Percentiles rank a stretch among this genome's conserved stretches.
Evolutionary conservation across 2,113 vertebrate species (phyloP).

Genomic region (Pachypanchax playfairii): DNA sequence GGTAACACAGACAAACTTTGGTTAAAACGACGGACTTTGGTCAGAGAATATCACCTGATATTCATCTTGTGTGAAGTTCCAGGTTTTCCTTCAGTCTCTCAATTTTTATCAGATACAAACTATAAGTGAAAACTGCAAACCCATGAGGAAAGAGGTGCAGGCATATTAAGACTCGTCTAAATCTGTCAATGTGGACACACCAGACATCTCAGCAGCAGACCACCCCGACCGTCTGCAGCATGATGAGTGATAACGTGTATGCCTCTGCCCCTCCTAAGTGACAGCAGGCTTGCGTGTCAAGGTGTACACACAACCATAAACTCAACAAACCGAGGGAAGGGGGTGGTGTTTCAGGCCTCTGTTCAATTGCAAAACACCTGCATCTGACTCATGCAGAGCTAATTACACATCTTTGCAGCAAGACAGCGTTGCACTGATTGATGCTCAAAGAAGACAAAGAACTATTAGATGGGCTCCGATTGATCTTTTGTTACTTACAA

Average conservation of each 20-base stretch:
- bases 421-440: slow-evolving; percentile 24
- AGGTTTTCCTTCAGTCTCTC: slow-evolving; percentile 19
- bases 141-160: slow-evolving; percentile 11
- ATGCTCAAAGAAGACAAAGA: slow-evolving; percentile 18
- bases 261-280: slow-evolving; percentile 46
- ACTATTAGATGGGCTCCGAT: slow-evolving; percentile 1
- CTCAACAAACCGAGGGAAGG: slow-evolving; percentile 56
- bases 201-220: slow-evolving; percentile 52
- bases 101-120: slow-evolving; percentile 23
- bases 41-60: background rate
- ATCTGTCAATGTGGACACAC: slow-evolving; percentile 45
- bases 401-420: slow-evolving; percentile 67
- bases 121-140: slow-evolving; percentile 28
- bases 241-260: slow-evolving; percentile 46
- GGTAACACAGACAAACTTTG: slow-evolving; percentile 24
- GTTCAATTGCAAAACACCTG: slow-evolving; percentile 79
- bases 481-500: background rate
- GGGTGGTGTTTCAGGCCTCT: slow-evolving; percentile 60
- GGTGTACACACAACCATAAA: slow-evolving; percentile 67
- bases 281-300: slow-evolving; percentile 75
- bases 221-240: slow-evolving; percentile 34
- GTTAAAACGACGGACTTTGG: slow-evolving; percentile 13
- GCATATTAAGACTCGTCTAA: slow-evolving; percentile 29
- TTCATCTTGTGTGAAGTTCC: slow-evolving; percentile 26
- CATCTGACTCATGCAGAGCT: slow-evolving; percentile 72